Evolutionary conservation across 1,140 invertebrate species (phyloP).

Genomic region (Lasioglossum albipes): DNA sequence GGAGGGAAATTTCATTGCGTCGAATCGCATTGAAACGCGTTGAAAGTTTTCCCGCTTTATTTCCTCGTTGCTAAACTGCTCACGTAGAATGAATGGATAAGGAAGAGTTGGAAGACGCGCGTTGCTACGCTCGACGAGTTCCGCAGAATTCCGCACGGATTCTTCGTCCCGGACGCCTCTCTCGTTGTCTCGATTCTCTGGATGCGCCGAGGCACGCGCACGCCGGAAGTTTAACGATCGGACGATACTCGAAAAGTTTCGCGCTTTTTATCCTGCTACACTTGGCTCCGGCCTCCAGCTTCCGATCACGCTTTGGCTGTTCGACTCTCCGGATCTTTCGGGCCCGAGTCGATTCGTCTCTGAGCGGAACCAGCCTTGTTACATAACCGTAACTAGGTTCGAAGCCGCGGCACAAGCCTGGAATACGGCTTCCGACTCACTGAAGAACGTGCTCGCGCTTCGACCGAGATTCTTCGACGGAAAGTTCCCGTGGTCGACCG

Average conservation of each 20-base stretch:
- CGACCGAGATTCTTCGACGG: constrained; percentile 38
- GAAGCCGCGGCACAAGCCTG: constrained; percentile 54
- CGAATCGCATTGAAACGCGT: constrained; percentile 55
- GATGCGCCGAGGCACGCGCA: background rate
- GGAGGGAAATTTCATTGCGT: constrained; percentile 32
- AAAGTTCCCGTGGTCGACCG: background rate
- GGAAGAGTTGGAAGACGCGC: constrained; percentile 32
- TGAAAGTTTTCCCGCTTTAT: constrained; percentile 62
- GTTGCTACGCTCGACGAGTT: constrained; percentile 38
- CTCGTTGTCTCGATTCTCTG: constrained; percentile 3
- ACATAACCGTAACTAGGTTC: constrained; percentile 60
- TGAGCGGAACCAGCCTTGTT: constrained; percentile 31
- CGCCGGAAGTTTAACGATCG: constrained; percentile 54
- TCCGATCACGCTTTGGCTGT: background rate
- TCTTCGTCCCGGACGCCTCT: constrained; percentile 20
- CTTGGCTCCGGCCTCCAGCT: no score
- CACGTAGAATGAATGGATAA: constrained; percentile 65
- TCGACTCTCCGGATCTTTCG: background rate
- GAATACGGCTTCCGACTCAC: constrained; percentile 46
- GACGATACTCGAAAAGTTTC: constrained; percentile 60
- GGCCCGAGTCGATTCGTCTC: constrained; percentile 15
- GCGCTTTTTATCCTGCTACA: constrained; percentile 35
- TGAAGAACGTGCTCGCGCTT: constrained; percentile 12
- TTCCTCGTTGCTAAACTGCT: constrained; percentile 56
- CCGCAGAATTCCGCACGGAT: constrained; percentile 54